A percentile compares a stretch with the other conserved stretches of the same genome.
These are phyloP conservation scores for Macroglossus sobrinus DNA, from an alignment of 2,113 vertebrate species.

Conservation along the genomic window DNA sequence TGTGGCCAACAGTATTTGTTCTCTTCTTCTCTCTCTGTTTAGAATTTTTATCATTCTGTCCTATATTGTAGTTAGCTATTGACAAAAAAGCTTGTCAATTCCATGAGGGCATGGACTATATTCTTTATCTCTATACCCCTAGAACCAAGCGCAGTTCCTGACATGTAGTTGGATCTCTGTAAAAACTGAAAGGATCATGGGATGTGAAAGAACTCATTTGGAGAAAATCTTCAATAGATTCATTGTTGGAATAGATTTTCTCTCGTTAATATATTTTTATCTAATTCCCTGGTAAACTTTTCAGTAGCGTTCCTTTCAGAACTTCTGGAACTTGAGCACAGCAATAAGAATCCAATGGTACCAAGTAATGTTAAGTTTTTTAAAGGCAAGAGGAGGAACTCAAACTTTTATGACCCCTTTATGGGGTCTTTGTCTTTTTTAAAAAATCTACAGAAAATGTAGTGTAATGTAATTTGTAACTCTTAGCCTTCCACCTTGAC, in stretches of 20 bases:
- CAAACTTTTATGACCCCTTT: not conserved
- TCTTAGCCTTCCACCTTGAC: not conserved
- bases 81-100: not conserved
- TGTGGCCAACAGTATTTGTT: not conserved
- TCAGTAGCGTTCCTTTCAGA: not conserved
- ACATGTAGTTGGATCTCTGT: not conserved
- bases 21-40: not conserved
- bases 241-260: not conserved
- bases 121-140: not conserved
- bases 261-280: not conserved
- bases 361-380: not conserved
- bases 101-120: not conserved
- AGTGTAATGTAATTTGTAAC: not conserved
- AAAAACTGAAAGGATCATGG: not conserved
- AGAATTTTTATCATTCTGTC: not conserved
- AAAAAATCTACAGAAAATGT: not conserved
- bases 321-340: not conserved
- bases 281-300: not conserved
- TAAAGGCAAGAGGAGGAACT: not conserved
- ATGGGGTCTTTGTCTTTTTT: not conserved
- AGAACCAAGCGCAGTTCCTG: not conserved
- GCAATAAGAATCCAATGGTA: not conserved
- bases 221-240: not conserved
- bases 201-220: not conserved
- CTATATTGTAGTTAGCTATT: not conserved